A percentile compares a stretch with the other conserved stretches of the same genome.
Conservation (phyloP, 2,888 invertebrate genomes). For the Watsonalla binaria region DNA sequence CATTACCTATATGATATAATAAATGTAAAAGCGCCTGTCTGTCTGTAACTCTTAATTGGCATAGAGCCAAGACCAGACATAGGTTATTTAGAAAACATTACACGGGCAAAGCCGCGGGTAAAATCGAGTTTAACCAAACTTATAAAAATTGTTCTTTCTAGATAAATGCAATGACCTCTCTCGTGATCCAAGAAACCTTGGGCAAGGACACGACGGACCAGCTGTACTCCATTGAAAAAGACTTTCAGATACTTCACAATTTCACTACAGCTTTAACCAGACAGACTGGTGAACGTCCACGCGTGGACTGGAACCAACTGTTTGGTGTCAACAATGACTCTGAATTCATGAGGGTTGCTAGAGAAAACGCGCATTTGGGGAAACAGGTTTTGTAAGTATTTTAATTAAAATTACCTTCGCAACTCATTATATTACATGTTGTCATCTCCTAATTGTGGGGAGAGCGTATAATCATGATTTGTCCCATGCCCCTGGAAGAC, state of each 20-base stretch:
- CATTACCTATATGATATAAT: no score
- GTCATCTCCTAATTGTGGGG: no score
- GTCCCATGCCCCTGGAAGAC: no score
- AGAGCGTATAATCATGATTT: no score
- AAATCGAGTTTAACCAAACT: no score
- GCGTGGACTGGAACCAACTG: constrained; percentile 43
- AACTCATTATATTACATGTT: no score
- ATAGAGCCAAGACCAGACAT: no score
- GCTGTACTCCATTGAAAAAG: constrained; percentile 55
- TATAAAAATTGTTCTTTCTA: constrained; percentile 21
- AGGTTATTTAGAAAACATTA: no score
- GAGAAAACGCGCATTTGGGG: constrained; percentile 41
- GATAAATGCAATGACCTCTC: constrained; percentile 69
- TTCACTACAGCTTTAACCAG: constrained; percentile 26
- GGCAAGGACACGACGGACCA: constrained; percentile 59
- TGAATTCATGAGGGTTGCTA: constrained; percentile 42
- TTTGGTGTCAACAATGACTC: constrained; percentile 42
- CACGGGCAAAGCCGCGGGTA: no score
- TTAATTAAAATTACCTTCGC: neutral
- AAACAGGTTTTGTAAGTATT: constrained; percentile 63
- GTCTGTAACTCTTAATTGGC: no score
- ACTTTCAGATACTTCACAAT: constrained; percentile 50
- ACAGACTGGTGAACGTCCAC: constrained; percentile 22
- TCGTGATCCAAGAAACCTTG: constrained; percentile 63
- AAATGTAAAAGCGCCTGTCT: no score